Base-by-base conservation (phyloP, 1,140 invertebrate genomes). In the Papilio dardanus region DNA sequence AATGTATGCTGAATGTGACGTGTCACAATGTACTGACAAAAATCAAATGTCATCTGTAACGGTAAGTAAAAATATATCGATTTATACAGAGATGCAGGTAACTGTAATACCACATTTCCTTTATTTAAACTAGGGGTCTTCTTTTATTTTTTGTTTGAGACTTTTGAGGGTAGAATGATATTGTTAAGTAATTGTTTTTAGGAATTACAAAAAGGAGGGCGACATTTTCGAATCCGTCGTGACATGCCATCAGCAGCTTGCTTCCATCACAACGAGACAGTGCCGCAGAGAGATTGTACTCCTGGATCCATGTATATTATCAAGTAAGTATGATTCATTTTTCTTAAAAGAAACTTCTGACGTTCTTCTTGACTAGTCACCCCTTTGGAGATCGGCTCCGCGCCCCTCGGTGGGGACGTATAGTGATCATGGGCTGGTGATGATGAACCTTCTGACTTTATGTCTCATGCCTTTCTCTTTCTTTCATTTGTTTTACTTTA, bases 251-350 rank as follows among this genome's bases (percentile, higher is more conserved):
- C n/a, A n/a, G n/a, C n/a, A n/a, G n/a, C n/a, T n/a, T 71, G 71
- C 24, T n/a, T 21, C 50, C 71, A 74, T 37, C 42, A 76, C 40
- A 37, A 67, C 14, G 19, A 46, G 21, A 35, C 21, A 6, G 58
- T 65, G 1, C 76, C 80, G n/a, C 76, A 78, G 40, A 50, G 79
- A 10, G 74, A 81, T 8, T 91, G 89, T 46, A 88, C 88, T 1
- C 84, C 88, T 24, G 89, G 88, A 4, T 76, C 87, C 1, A 83
- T 84, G 81, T 89, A 89, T 71, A 86, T 88, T 30, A 82, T 89
- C 30, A 85, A 83, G 87, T 88, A 80, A 54, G 24, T 66, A 6
- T 71, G n/a, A n/a, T n/a, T 12, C 19, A 14, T 37, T 33, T 50
- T 71, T 54, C 21, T 46, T 42, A 7, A 5, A 5, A 1, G 8